A percentile compares a stretch with the other conserved stretches of the same genome.
Evolutionary conservation across 2,888 invertebrate species (phyloP).

Genomic region (Hypsopygia costalis): DNA sequence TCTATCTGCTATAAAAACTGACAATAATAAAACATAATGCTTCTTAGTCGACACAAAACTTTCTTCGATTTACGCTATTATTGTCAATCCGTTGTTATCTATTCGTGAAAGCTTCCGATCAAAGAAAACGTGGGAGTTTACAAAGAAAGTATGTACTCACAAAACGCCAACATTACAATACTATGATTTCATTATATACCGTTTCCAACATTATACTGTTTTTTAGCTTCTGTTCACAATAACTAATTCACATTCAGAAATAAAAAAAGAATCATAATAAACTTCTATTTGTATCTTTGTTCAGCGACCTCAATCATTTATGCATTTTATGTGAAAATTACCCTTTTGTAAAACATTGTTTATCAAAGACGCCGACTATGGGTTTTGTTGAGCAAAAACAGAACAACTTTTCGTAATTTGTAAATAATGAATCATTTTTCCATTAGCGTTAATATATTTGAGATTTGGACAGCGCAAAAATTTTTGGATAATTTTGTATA

Average conservation of each 20-base stretch:
- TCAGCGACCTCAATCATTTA: slow-evolving; percentile 9
- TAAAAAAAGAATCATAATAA: slow-evolving; percentile 35
- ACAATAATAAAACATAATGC: slow-evolving; percentile 2
- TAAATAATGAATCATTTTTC: slow-evolving; percentile 9
- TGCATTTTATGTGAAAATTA: slow-evolving; percentile 6
- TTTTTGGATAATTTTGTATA: not conserved
- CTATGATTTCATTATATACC: slow-evolving; percentile 45
- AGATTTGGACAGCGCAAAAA: slow-evolving; percentile 2
- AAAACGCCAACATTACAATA: slow-evolving; percentile 39
- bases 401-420: slow-evolving; percentile 6
- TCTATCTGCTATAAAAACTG: slow-evolving; percentile 3
- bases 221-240: slow-evolving; percentile 23
- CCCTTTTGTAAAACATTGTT: slow-evolving; percentile 1
- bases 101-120: slow-evolving; percentile 64
- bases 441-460: slow-evolving; percentile 8
- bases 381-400: slow-evolving; percentile 3
- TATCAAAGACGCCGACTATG: slow-evolving; percentile 6
- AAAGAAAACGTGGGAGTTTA: slow-evolving; percentile 72
- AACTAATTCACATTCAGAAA: slow-evolving; percentile 11
- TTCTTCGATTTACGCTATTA: slow-evolving; percentile 53
- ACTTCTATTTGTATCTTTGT: slow-evolving; percentile 14
- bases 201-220: slow-evolving; percentile 55
- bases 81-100: slow-evolving; percentile 61
- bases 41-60: slow-evolving; percentile 24
- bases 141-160: slow-evolving; percentile 53